These are phyloP conservation scores for Mormyrops boulengeri DNA, from an alignment of 2,797 vertebrate genomes.

Conservation along the genomic window DNA sequence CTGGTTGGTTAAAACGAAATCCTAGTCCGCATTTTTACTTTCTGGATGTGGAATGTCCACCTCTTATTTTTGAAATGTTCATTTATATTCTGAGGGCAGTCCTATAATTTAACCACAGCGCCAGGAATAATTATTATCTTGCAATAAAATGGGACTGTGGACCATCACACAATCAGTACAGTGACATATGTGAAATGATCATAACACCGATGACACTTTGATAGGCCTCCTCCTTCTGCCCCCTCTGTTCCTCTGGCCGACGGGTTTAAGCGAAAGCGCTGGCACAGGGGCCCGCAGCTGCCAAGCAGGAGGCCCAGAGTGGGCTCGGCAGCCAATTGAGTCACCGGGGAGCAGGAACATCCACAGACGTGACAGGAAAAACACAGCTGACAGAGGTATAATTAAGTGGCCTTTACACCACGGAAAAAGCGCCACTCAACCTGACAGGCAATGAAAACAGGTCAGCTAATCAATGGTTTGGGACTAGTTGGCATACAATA, in stretches of 20 bases:
- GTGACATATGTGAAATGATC: neutral
- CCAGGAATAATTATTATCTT: neutral
- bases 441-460: constrained; percentile 18
- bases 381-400: constrained; percentile 64
- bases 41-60: too few species aligned
- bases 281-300: neutral
- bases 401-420: constrained; percentile 71
- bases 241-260: neutral
- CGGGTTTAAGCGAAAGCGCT: neutral
- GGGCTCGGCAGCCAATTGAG: constrained; percentile 59
- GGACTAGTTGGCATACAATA: neutral
- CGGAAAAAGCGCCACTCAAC: constrained; percentile 53
- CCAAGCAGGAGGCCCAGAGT: neutral
- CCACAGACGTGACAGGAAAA: constrained; percentile 59
- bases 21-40: too few species aligned
- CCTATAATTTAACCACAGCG: neutral
- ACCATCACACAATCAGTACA: neutral
- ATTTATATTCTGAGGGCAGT: neutral
- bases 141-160: neutral
- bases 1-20: too few species aligned
- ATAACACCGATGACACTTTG: neutral
- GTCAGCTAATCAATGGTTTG: neutral
- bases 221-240: neutral
- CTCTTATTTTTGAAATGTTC: neutral
- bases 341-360: constrained; percentile 65